These are phyloP conservation scores for Apantesis nais DNA, from an alignment of 2,888 invertebrate genomes.

Conservation along the genomic window DNA sequence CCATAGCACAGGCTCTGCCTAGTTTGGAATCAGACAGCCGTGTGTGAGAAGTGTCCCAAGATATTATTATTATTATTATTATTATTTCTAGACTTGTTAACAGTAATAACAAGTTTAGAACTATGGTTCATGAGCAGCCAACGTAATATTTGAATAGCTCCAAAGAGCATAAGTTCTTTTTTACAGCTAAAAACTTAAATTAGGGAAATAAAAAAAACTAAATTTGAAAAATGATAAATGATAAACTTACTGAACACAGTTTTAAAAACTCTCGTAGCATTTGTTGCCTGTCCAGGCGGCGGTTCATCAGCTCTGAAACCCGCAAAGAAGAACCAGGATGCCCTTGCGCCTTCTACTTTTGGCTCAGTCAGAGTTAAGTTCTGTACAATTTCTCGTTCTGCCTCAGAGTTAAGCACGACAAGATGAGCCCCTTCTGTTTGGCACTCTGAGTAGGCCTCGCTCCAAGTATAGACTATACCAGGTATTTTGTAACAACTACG, in stretches of 20 bases:
- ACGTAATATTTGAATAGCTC: background rate
- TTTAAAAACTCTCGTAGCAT: conserved; percentile 56
- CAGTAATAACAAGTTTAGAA: too few species aligned
- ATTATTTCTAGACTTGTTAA: too few species aligned
- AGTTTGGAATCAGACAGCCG: too few species aligned
- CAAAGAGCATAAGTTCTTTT: background rate
- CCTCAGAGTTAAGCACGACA: conserved; percentile 63
- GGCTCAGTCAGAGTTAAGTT: conserved; percentile 47
- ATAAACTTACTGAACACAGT: conserved; percentile 74
- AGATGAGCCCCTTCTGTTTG: conserved; percentile 63
- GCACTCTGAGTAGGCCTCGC: conserved; percentile 67
- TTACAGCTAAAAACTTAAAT: background rate
- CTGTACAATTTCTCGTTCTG: conserved; percentile 56
- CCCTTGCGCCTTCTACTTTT: conserved; percentile 13
- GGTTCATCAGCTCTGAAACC: conserved; percentile 62
- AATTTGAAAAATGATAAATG: background rate
- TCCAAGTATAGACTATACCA: conserved; percentile 57
- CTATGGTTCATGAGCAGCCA: background rate
- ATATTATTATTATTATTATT: too few species aligned
- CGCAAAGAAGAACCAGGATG: conserved; percentile 60
- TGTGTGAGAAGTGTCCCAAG: too few species aligned
- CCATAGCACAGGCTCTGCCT: too few species aligned
- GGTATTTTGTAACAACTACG: conserved; percentile 71
- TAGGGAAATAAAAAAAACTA: background rate
- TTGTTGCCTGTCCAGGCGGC: conserved; percentile 24